Percentiles rank a stretch among this genome's conserved stretches.
These are phyloP conservation scores for Cantharis flavilabris DNA, from an alignment of 2,888 invertebrate species.

Conservation along the genomic window DNA sequence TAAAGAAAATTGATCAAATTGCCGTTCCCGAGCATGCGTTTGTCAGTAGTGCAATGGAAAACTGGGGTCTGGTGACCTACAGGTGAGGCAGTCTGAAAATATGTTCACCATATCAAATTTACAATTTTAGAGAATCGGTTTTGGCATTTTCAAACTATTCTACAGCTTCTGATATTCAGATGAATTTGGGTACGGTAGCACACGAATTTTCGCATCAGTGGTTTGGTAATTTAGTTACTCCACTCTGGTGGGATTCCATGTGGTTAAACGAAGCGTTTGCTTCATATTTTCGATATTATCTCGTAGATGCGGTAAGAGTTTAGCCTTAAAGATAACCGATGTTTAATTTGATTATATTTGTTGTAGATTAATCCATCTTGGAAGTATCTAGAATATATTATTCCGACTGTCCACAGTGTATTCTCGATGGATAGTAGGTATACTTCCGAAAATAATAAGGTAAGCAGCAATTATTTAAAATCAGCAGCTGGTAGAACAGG, in stretches of 20 bases:
- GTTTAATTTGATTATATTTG: background rate
- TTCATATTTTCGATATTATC: conserved; percentile 57
- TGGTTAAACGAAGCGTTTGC: conserved; percentile 61
- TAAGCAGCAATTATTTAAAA: background rate
- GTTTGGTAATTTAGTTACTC: conserved; percentile 57
- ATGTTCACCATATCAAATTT: background rate
- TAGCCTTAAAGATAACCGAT: background rate
- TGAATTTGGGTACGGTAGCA: conserved; percentile 46
- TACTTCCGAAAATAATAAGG: background rate
- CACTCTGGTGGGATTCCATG: conserved; percentile 51
- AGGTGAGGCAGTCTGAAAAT: conserved; percentile 52
- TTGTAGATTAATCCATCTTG: conserved; percentile 45
- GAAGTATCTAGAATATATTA: conserved; percentile 54
- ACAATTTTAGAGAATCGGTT: background rate
- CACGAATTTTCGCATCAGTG: conserved; percentile 64
- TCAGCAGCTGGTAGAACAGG: background rate
- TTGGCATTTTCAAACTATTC: background rate
- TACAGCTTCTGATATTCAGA: background rate
- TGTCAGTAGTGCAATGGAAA: conserved; percentile 82
- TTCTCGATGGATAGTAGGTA: background rate
- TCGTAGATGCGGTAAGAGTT: conserved; percentile 37
- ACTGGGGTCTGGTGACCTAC: conserved; percentile 83
- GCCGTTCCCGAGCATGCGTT: conserved; percentile 72
- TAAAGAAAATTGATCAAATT: conserved; percentile 75
- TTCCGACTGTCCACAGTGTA: conserved; percentile 42